Evolutionary conservation across 1,140 invertebrate species (phyloP).

Genomic region (Mycetomoellerius zeteki): DNA sequence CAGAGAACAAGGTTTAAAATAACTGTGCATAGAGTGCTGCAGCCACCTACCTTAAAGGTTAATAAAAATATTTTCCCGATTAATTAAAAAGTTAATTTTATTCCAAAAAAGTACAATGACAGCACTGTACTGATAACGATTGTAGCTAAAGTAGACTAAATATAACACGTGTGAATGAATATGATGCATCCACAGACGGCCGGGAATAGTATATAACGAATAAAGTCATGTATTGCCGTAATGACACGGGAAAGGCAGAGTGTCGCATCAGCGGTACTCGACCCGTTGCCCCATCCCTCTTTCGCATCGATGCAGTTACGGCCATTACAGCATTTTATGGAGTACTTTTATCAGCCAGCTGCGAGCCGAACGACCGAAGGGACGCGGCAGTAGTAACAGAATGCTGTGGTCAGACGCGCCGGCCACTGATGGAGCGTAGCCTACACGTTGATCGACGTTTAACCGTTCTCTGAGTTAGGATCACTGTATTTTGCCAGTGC

Average conservation of each 20-base stretch:
- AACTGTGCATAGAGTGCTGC: no score
- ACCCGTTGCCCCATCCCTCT: slow-evolving; percentile 1
- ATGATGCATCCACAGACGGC: slow-evolving; percentile 25
- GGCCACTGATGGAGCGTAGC: slow-evolving; percentile 30
- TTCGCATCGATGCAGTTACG: slow-evolving; percentile 72
- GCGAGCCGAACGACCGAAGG: slow-evolving; percentile 46
- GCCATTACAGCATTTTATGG: slow-evolving; percentile 73
- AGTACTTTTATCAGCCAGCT: slow-evolving; percentile 73
- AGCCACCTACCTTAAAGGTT: no score
- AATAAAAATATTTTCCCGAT: not conserved
- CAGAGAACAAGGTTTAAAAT: no score
- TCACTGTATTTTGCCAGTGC: not conserved
- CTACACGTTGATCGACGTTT: slow-evolving; percentile 37
- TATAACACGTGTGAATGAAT: not conserved
- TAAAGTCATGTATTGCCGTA: slow-evolving; percentile 41
- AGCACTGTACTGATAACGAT: not conserved
- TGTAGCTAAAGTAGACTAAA: not conserved
- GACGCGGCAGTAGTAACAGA: slow-evolving; percentile 69
- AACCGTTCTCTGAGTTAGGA: slow-evolving; percentile 23
- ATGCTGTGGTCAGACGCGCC: slow-evolving; percentile 69
- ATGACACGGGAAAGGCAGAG: slow-evolving; percentile 57
- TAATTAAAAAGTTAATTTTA: slow-evolving; percentile 11
- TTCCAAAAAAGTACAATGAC: not conserved
- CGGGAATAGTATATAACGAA: slow-evolving; percentile 31
- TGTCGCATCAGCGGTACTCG: slow-evolving; percentile 50